A percentile compares a stretch with the other conserved stretches of the same genome.
Evolutionary conservation across 2,113 vertebrate species (phyloP).

Genomic region (Toxostoma redivivum): DNA sequence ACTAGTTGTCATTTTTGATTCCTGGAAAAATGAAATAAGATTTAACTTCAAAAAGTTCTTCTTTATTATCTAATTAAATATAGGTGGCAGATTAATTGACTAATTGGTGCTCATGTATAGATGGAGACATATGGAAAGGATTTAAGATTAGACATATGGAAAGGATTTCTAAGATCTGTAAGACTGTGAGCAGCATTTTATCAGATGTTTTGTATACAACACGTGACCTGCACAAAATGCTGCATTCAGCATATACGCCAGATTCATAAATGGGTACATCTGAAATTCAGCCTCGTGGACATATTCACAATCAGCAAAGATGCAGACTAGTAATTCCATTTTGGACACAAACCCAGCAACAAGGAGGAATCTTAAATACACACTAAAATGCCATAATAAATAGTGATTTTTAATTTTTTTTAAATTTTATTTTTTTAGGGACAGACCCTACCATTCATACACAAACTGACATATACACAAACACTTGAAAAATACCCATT

Average conservation of each 20-base stretch:
- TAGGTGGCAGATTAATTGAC: constrained; percentile 67
- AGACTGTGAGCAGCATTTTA: constrained; percentile 63
- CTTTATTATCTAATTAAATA: constrained; percentile 68
- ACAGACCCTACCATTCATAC: not conserved
- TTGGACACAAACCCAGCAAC: not conserved
- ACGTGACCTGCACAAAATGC: constrained; percentile 62
- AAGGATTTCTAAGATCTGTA: constrained; percentile 68
- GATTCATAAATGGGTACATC: constrained; percentile 46
- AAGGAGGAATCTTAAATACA: not conserved
- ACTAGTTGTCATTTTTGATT: constrained; percentile 56
- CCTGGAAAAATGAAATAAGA: constrained; percentile 39
- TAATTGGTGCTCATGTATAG: constrained; percentile 62
- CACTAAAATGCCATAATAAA: not conserved
- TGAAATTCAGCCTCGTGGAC: constrained; percentile 52
- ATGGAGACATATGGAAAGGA: constrained; percentile 65
- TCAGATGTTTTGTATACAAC: constrained; percentile 66
- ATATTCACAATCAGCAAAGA: constrained; percentile 10
- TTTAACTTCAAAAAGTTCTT: constrained; percentile 58
- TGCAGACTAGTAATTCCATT: constrained; percentile 1
- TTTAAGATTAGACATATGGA: constrained; percentile 69
- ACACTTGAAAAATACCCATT: not conserved
- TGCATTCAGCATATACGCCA: constrained; percentile 57
- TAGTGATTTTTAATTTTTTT: not conserved
- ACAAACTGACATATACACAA: not conserved
- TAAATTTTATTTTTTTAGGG: not conserved